Evolutionary conservation across 2,797 vertebrate species (phyloP).

Genomic region (Anableps anableps): DNA sequence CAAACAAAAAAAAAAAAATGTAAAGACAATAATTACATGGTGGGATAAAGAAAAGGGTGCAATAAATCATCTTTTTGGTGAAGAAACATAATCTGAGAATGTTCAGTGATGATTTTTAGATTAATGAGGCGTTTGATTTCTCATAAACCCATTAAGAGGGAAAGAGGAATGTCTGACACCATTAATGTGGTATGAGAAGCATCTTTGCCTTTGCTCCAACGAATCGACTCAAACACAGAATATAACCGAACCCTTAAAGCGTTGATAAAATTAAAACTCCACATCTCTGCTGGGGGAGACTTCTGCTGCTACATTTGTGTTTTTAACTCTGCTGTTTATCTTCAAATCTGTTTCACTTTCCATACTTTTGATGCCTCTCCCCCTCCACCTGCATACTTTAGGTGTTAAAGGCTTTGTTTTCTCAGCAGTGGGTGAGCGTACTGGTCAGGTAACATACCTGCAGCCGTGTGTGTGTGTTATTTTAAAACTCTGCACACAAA

Average conservation of each 20-base stretch:
- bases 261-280: not conserved
- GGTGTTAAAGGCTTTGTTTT: constrained; percentile 13
- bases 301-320: not conserved
- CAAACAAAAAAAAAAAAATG: not conserved
- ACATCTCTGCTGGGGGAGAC: no score
- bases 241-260: not conserved
- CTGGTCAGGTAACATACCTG: constrained; percentile 55
- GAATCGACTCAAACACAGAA: not conserved
- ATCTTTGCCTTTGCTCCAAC: not conserved
- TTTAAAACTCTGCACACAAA: not conserved
- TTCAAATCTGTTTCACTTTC: not conserved
- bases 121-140: no score
- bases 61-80: not conserved
- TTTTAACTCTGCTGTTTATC: not conserved
- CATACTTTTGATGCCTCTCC: not conserved
- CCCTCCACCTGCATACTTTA: not conserved
- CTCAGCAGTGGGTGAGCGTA: constrained; percentile 1
- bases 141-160: not conserved
- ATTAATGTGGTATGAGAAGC: not conserved
- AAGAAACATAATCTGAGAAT: not conserved
- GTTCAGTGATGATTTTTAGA: not conserved
- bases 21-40: no score
- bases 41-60: not conserved
- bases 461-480: not conserved
- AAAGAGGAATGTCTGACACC: not conserved